These are phyloP conservation scores for Glomeris marginata DNA, from an alignment of 2,888 invertebrate genomes.

Conservation along the genomic window DNA sequence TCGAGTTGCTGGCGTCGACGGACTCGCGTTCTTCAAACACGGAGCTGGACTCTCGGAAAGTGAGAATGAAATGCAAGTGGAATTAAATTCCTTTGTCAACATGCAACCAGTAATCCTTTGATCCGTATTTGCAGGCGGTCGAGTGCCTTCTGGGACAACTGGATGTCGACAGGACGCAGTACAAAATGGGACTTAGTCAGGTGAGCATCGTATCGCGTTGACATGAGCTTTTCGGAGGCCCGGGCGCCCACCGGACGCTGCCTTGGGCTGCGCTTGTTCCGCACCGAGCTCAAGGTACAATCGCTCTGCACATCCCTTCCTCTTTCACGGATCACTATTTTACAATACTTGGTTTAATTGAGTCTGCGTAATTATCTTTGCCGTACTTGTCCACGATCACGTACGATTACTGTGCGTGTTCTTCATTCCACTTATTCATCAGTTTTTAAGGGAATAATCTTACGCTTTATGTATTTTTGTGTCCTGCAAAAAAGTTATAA, in stretches of 20 bases:
- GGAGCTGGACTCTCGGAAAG: constrained; percentile 38
- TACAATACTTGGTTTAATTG: too few species aligned
- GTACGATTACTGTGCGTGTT: too few species aligned
- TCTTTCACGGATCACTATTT: too few species aligned
- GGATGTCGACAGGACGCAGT: constrained; percentile 70
- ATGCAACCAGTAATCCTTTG: neutral
- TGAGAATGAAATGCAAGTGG: constrained; percentile 21
- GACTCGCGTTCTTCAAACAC: constrained; percentile 25
- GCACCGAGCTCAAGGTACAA: constrained; percentile 8
- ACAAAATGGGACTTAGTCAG: constrained; percentile 82
- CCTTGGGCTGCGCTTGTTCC: constrained; percentile 2
- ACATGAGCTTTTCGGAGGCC: constrained; percentile 1
- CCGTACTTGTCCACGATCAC: too few species aligned
- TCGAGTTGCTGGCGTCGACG: constrained; percentile 37
- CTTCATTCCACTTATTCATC: too few species aligned
- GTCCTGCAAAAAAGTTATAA: too few species aligned
- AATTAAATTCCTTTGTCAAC: neutral
- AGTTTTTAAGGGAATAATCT: too few species aligned
- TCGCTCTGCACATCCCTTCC: too few species aligned
- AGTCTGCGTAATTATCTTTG: too few species aligned
- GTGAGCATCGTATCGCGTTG: constrained; percentile 34
- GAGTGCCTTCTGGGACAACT: constrained; percentile 68
- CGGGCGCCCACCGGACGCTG: constrained; percentile 5
- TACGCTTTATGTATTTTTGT: too few species aligned
- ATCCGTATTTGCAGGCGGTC: constrained; percentile 34